Evolutionary conservation across 30 jellyfish, hydroid and myxozoan genomes (phyloP), one percentile per base, ranked within the genome.

Genomic region (Turritopsis rubra): DNA sequence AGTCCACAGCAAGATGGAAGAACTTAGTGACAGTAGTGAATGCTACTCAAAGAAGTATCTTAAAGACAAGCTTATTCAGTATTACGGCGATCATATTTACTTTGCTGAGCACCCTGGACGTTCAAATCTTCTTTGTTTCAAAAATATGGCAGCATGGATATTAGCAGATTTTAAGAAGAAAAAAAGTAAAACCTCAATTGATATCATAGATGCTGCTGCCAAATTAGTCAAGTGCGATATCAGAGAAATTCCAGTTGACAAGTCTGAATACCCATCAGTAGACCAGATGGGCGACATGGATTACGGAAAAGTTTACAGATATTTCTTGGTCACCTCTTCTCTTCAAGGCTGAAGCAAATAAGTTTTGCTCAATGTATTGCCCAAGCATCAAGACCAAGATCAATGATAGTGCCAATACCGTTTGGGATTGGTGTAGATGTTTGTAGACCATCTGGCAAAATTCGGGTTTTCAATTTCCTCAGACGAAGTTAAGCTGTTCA

Each of bases 331-430:
- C 81, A 29, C 28, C 79, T n/a, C n/a, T n/a, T 78, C 21, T 53
- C 85, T 78, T 78, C 85, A 23, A 29, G 22, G 85, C 81, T 23
- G 21, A 74, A 74, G 24, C 87, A 80, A 74, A n/a, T 76, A 21
- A 71, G 83, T 52, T 31, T 87, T 53, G 88, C 78, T 21, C 87
- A 87, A 30, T 71, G 87, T 83, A 87, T 87, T 52, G 66, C 73
- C 21, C 90, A 87, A 75, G 95, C 95, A 7, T 82, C 95, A 66
- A 72, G 76, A 74, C 90, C 90, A 21, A n/a, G n/a, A n/a, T n/a
- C n/a, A n/a, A n/a, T n/a, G n/a, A n/a, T n/a, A n/a, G n/a, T n/a
- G n/a, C n/a, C n/a, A n/a, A n/a, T n/a, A n/a, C n/a, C n/a, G n/a
- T n/a, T n/a, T n/a, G n/a, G n/a, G n/a, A n/a, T n/a, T n/a, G n/a